These are phyloP conservation scores for Pterostichus niger DNA, from an alignment of 2,888 invertebrate genomes.

Conservation along the genomic window DNA sequence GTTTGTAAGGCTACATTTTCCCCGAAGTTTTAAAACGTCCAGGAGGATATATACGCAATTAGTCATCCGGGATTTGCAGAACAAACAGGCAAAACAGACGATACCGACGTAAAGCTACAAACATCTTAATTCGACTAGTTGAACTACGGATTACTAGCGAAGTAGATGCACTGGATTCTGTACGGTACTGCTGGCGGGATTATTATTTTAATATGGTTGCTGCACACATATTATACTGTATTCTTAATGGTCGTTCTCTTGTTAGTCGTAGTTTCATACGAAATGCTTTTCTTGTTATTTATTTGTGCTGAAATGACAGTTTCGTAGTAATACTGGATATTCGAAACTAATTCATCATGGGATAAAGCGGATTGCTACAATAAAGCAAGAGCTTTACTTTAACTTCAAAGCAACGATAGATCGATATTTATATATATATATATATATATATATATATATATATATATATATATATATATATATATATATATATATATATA, in stretches of 20 bases:
- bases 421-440: no score
- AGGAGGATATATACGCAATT: slow-evolving; percentile 46
- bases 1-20: slow-evolving; percentile 22
- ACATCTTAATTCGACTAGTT: slow-evolving; percentile 44
- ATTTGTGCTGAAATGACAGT: no score
- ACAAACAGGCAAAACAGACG: slow-evolving; percentile 5
- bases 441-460: no score
- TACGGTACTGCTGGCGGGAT: background rate
- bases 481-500: no score
- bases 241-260: background rate
- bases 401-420: no score
- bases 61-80: slow-evolving; percentile 40
- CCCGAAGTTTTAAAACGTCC: slow-evolving; percentile 49
- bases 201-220: slow-evolving; percentile 34
- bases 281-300: no score
- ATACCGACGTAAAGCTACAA: slow-evolving; percentile 29
- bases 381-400: no score
- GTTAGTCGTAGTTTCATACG: background rate
- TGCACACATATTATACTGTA: background rate
- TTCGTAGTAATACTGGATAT: no score
- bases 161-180: slow-evolving; percentile 6
- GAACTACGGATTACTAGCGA: slow-evolving; percentile 24
- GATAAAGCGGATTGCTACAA: no score
- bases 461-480: no score
- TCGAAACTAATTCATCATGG: no score